Base-by-base conservation (phyloP, 1,140 invertebrate genomes). In the Dolichoris vasculosae region DNA sequence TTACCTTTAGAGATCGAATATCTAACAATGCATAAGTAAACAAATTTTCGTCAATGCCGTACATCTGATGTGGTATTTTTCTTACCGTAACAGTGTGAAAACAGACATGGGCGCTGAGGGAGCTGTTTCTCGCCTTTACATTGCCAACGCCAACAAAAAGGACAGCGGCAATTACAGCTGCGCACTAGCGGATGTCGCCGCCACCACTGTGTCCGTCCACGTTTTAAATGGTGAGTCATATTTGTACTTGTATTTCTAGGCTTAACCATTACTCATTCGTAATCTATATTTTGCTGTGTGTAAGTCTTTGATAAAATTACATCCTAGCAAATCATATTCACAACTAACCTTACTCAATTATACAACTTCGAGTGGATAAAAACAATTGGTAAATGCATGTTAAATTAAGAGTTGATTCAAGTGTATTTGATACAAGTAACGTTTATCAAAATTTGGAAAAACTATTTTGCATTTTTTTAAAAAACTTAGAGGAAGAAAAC, bases 81-180 rank as follows among this genome's bases (percentile, higher is more conserved):
- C 71, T 71, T 87, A 80, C 81, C 91, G 90, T 93, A 93, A 32
- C 94, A 97, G 96, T 89, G 96, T 97, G 43, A 97, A 97, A 93
- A 97, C 96, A 63, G 96, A 97, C 91, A 96, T 97, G 89, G 94
- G 95, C 76, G 94, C 95, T 20, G 96, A 96, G 88, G 95, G 96
- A 35, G 96, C 96, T 23, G 94, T 97, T 48, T 97, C 96, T 82
- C 94, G 96, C 30, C 95, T 98, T 73, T 97, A 97, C 92, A 97
- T 98, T 86, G 96, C 96, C 84, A 97, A 97, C 92, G 97, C 97
- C 46, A 95, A 96, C 89, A 95, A 95, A 87, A 95, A 95, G 87
- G 97, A 98, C 90, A 97, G 96, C n/a, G 97, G 97, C 38, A 97
- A 97, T 91, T 98, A 97, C 91, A 97, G 96, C 77, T 98, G 97